A percentile compares a stretch with the other conserved stretches of the same genome.
Conservation (phyloP, 2,888 invertebrate genomes). For the Drosophila recens region DNA sequence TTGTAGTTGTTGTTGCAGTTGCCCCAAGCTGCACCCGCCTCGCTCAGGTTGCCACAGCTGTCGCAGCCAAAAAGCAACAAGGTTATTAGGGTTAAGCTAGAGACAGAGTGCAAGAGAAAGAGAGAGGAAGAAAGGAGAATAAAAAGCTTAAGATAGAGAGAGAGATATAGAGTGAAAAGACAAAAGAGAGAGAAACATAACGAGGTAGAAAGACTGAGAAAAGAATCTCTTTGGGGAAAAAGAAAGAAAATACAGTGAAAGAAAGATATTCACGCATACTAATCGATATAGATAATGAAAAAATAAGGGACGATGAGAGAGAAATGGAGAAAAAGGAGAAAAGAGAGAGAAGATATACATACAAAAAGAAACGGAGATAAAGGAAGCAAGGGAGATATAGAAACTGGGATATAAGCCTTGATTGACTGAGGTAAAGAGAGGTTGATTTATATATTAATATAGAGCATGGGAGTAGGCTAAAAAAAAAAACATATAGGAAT, state of each 20-base stretch:
- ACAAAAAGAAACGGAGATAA: background rate
- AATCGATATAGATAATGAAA: too few relatives aligned
- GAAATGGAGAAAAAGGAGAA: too few relatives aligned
- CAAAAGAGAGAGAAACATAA: background rate
- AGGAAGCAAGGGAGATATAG: background rate
- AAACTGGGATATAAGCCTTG: background rate
- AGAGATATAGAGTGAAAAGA: background rate
- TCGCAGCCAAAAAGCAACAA: constrained; percentile 62
- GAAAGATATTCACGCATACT: too few relatives aligned
- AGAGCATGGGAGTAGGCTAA: background rate
- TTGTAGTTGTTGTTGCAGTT: background rate
- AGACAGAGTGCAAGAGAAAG: background rate
- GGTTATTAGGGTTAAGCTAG: constrained; percentile 75
- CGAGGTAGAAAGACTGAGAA: background rate
- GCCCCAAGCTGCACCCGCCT: constrained; percentile 13
- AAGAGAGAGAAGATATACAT: background rate
- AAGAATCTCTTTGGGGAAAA: background rate
- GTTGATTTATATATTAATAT: too few relatives aligned
- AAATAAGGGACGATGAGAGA: too few relatives aligned
- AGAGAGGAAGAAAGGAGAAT: background rate
- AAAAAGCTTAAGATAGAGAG: background rate
- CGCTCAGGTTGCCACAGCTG: constrained; percentile 43
- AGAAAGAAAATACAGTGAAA: background rate
- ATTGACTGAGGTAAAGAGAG: background rate
- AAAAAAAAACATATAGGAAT: background rate